Evolutionary conservation across 1,140 invertebrate species (phyloP), one percentile per base, ranked within the genome.

Genomic region (Meloidogyne exigua): DNA sequence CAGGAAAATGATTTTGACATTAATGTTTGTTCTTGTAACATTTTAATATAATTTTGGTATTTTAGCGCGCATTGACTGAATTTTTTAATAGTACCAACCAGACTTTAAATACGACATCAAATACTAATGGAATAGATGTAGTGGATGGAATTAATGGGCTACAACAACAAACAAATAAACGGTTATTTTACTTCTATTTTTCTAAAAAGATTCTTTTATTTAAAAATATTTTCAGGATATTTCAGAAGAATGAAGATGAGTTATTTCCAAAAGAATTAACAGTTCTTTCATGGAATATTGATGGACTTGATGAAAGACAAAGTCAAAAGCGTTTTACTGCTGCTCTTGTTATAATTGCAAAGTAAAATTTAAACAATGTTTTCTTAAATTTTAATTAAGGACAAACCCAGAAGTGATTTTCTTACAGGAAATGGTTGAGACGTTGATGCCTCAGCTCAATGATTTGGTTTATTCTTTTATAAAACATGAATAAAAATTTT

Each of bases 241-340:
- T 42, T 62, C 15, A 15, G 11, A 39, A 71, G 13, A 28, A 70
- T 4, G 12, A 18, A 44, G 66, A 25, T 9, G 18, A 23, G 10
- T n/a, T 10, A 62, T 74, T 79, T 42, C 79, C 79, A 21, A 21
- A 68, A 42, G 80, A 83, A 68, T n/a, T 83, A 18, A 76, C 76
- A 21, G 78, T 91, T 21, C 84, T 91, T 7, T 88, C 90, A 5
- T 92, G 91, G 91, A 92, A 92, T 82, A 88, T 92, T 76, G 91
- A 92, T 88, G 91, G 91, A 3, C 82, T 91, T 2, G 90, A 91
- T 82, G 85, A 87, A 21, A 87, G 88, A 21, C 90, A 90, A 82
- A 68, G 91, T 11, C 87, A 89, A 57, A 88, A 88, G 32, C 81
- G 91, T 74, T 90, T 90, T 5, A 88, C 89, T 78, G 89, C 88